Percentiles rank a stretch among this genome's conserved stretches.
These are phyloP conservation scores for Heterodera filipjevi DNA, from an alignment of 2,888 invertebrate species.

Conservation along the genomic window DNA sequence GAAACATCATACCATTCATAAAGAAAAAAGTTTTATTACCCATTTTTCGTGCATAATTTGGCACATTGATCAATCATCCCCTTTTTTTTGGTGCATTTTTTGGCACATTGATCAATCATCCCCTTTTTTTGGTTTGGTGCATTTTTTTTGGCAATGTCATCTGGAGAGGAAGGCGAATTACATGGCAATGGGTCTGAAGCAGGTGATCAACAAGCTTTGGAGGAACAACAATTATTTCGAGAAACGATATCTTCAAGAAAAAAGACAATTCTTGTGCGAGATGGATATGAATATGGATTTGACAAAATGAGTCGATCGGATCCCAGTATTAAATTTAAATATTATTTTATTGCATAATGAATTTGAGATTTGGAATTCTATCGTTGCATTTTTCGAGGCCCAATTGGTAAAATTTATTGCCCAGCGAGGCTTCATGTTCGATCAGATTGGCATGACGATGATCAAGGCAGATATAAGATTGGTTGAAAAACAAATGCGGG, in stretches of 20 bases:
- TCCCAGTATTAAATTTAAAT: slow-evolving; percentile 1
- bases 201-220: not conserved
- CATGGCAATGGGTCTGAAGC: not conserved
- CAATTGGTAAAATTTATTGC: not conserved
- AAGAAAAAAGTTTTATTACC: no score
- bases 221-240: not conserved
- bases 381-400: not conserved
- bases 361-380: not conserved
- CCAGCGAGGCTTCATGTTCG: not conserved
- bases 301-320: not conserved
- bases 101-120: no score
- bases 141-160: not conserved
- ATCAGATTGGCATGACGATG: not conserved
- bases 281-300: slow-evolving; percentile 2
- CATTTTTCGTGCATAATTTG: no score
- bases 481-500: not conserved
- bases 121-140: no score
- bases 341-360: not conserved
- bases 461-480: not conserved
- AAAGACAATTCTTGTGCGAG: not conserved
- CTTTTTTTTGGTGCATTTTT: no score
- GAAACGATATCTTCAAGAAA: not conserved
- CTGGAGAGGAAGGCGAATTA: not conserved
- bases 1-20: no score
- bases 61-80: no score